Base-by-base conservation (phyloP, 2,113 vertebrate genomes). In the Rhagologus leucostigma region DNA sequence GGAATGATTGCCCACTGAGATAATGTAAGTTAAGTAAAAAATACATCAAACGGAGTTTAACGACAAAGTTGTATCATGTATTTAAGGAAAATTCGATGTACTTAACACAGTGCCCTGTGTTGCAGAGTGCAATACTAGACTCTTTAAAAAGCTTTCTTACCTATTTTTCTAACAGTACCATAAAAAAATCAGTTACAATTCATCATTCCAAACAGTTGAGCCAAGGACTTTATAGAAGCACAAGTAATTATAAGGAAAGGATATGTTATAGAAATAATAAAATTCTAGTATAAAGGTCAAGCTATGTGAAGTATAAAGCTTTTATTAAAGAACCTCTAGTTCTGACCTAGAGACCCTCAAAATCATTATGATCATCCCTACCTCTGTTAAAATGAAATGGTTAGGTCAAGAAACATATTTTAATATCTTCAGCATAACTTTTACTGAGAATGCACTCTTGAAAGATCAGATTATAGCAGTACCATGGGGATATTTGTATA, bases 1-100 rank as follows among this genome's bases (percentile, higher is more conserved):
- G 91, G 97, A 97, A 96, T 13, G 96, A 98, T 97, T 92, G 94
- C 97, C 95, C 89, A 63, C 42, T 87, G 86, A 98, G 96, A 97
- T 97, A 98, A 95, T 52, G 47, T 41, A 90, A 89, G 57, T 20
- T 85, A 94, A 94, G 80, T 41, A 96, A 96, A 95, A 93, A 88
- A 97, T 97, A 97, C 95, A 96, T 97, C 93, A 97, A 97, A 96
- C 59, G 0, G 90, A 91, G 52, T 94, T 97, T 94, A 96, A 96
- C 10, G 32, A 93, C 22, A 3, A 91, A 91, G 93, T 55, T 69
- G 68, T 64, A 87, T 65, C 3, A 0, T 57, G 52, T 78, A 85
- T 87, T 94, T 94, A 79, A 69, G 73, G 75, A 76, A 92, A 95
- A 67, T 13, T 62, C 0, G 0, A 59, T 32, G 67, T n/a, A 32